Base-by-base conservation (phyloP, 2,113 vertebrate genomes). In the Calonectris borealis region DNA sequence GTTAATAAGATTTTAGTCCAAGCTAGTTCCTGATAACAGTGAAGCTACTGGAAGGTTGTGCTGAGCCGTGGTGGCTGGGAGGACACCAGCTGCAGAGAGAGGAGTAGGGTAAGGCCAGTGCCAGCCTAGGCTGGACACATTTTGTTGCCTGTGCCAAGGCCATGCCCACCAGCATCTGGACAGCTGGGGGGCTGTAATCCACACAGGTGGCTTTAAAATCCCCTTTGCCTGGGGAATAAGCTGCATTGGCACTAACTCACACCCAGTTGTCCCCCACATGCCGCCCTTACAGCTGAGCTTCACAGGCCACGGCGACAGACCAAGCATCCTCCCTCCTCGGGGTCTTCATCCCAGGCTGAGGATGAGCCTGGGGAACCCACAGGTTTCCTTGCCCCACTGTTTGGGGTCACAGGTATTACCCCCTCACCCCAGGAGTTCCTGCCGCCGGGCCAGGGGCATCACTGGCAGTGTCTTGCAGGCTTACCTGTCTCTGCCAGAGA, bases 131-230 rank as follows among this genome's bases (percentile, higher is more conserved):
- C 18, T 71, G 60, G 29, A 14, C 42, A 17, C 13, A 24, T 36
- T 51, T 73, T 49, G 13, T 11, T 66, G 46, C 42, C 42, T 38
- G 17, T 73, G 22, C 32, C 58, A 51, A 72, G 21, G 12, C 58
- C 3, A 2, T 75, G 34, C 38, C 13, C 7, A 78, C 32, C 9
- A 2, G 4, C 0, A 0, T 36, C 48, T 79, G 68, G 29, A 16
- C 31, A 17, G 6, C 32, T 32, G n/a, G 11, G 11, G 36, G 19
- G 20, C 25, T 62, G 42, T 55, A 64, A 83, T 86, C 57, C 38
- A 83, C 22, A 62, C 5, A 0, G 29, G 29, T 86, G 71, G 16
- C 62, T 93, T 94, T 60, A 25, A 77, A 49, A 83, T 64, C 32
- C 34, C 32, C 20, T 69, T 77, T 64, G 19, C 31, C 36, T 84